phyloP scores from a whole-genome alignment of 2,113 vertebrate genomes.

The Cisticola juncidis region DNA sequence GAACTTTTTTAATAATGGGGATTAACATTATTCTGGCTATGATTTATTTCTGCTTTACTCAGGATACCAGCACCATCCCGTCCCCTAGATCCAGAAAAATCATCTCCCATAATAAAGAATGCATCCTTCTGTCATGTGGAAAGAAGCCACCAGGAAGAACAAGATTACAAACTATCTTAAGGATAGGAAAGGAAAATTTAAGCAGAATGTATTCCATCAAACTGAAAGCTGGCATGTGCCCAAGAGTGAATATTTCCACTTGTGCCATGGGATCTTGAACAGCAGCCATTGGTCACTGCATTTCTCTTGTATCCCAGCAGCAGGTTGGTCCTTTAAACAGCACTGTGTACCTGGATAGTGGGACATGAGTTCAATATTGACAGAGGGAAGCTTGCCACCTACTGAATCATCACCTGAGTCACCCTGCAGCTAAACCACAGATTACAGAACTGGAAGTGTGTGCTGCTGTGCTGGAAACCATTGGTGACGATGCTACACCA shows the following conservation, averaged over 20 bases:
- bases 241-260: not conserved
- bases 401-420: constrained; percentile 4
- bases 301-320: not conserved
- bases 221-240: not conserved
- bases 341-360: not conserved
- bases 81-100: not conserved
- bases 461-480: not conserved
- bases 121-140: not conserved
- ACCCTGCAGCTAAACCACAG: constrained; percentile 9
- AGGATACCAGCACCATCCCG: not conserved
- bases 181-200: not conserved
- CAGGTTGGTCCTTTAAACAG: not conserved
- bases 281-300: rapidly evolving
- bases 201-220: not conserved
- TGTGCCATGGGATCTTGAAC: not conserved
- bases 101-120: not conserved
- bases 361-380: constrained; percentile 37
- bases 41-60: not conserved
- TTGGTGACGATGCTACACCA: not conserved
- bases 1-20: not conserved
- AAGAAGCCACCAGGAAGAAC: not conserved
- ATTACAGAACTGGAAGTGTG: constrained; percentile 22
- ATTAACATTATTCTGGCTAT: not conserved
- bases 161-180: not conserved
- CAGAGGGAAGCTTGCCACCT: not conserved